Conservation (phyloP, 2,888 invertebrate species). For the Zygaena filipendulae region DNA sequence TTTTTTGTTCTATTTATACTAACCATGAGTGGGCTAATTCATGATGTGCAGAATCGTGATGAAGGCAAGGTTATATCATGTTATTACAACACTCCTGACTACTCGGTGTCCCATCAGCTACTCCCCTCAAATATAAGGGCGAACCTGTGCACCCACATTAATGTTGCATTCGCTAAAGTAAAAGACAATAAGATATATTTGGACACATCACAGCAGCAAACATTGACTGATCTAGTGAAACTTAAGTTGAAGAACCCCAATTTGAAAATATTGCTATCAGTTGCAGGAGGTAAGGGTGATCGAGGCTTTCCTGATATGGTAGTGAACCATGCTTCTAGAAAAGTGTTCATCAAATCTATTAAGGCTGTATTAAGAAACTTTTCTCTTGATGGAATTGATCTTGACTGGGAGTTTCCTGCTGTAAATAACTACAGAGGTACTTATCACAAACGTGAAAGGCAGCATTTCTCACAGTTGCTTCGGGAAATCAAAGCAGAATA, state of each 20-base stretch:
- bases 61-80: slow-evolving; percentile 68
- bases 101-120: slow-evolving; percentile 33
- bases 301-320: slow-evolving; percentile 80
- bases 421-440: slow-evolving; percentile 28
- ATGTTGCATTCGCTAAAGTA: slow-evolving; percentile 78
- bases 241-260: slow-evolving; percentile 71
- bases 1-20: too few relatives aligned
- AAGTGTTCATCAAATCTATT: slow-evolving; percentile 68
- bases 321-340: slow-evolving; percentile 74
- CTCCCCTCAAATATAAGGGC: slow-evolving; percentile 72
- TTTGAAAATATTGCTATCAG: slow-evolving; percentile 81
- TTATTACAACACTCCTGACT: slow-evolving; percentile 73
- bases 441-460: slow-evolving; percentile 69
- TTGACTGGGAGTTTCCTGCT: slow-evolving; percentile 91
- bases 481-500: slow-evolving; percentile 78
- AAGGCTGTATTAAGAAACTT: slow-evolving; percentile 61
- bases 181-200: slow-evolving; percentile 70
- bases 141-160: slow-evolving; percentile 84
- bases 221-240: slow-evolving; percentile 46
- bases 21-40: too few relatives aligned
- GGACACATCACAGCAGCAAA: slow-evolving; percentile 37
- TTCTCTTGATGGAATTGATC: slow-evolving; percentile 76
- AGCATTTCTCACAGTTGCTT: slow-evolving; percentile 80
- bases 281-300: slow-evolving; percentile 72
- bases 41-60: too few relatives aligned